Base-by-base conservation (phyloP, 1,140 invertebrate genomes). In the Dendrolimus punctatus region DNA sequence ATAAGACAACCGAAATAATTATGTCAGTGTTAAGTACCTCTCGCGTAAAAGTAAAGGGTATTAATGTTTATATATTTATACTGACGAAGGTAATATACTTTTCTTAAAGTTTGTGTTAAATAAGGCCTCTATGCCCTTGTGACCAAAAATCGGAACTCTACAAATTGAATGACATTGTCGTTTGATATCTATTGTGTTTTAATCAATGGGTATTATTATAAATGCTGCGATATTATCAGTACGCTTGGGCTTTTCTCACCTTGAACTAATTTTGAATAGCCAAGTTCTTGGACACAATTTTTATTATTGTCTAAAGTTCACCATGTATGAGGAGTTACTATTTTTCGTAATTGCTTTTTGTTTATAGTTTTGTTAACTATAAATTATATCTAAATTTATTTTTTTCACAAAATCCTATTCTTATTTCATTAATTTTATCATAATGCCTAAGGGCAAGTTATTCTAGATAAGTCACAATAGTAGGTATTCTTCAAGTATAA, bases 121-220 rank as follows among this genome's bases (percentile, higher is more conserved):
- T 5, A 46, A 44, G 44, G 55, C 53, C 55, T 56, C 57, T 43
- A 58, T 51, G 63, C 71, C 71, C 71, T 76, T 73, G 66, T 55
- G 61, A 49, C 49, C 46, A 43, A 41, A 37, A 48, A 53, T 58
- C 64, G 55, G 10, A 45, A 59, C 49, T 66, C 56, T 58, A 55
- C 59, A 62, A 68, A 70, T 71, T 66, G 65, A 77, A 70, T 71
- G 64, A 64, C 70, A 74, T 73, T 74, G 66, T 71, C 64, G 62
- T 71, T 74, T 65, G 62, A 68, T 65, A 68, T 68, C 55, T 63
- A 62, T 66, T 64, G 60, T 70, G 47, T 64, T 53, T 52, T 65
- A 70, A 72, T 73, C 67, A 62, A 23, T 47, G 57, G 23, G 1
- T 23, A 23, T 23, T 23, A 23, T 23, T 23, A 23, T 23, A 1